Evolutionary conservation across 2,888 invertebrate species (phyloP).

Genomic region (Acheta domesticus): DNA sequence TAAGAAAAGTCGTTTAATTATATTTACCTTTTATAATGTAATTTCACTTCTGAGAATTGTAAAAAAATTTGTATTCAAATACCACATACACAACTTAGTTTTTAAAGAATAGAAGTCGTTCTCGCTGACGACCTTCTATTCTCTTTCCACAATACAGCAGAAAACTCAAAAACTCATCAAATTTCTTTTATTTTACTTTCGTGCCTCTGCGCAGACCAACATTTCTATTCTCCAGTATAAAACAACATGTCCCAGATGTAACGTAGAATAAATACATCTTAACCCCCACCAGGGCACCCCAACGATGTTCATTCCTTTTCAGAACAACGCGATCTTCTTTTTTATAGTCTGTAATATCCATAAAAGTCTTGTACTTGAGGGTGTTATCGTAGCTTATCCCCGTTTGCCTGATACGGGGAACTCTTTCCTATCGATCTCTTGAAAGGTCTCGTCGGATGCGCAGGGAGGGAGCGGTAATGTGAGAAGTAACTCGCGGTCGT

Average conservation of each 20-base stretch:
- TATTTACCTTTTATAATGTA: too few species aligned
- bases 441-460: too few species aligned
- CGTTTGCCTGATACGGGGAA: background rate
- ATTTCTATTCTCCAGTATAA: background rate
- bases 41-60: too few species aligned
- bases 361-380: constrained; percentile 9
- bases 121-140: background rate
- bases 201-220: background rate
- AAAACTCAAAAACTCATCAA: background rate
- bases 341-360: constrained; percentile 18
- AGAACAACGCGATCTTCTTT: constrained; percentile 10
- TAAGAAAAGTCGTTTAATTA: too few species aligned
- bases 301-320: constrained; percentile 11
- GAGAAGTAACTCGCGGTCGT: too few species aligned
- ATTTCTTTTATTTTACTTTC: background rate
- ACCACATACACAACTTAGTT: too few species aligned
- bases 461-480: too few species aligned
- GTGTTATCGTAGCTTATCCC: constrained; percentile 2
- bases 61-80: too few species aligned
- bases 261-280: constrained; percentile 9
- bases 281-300: background rate
- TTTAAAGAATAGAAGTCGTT: too few species aligned
- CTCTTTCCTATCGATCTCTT: too few species aligned
- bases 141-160: background rate
- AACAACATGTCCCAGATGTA: background rate